A percentile compares a stretch with the other conserved stretches of the same genome.
phyloP scores from a whole-genome alignment of 1,140 invertebrate species.

The Thalassaphorura encarpata region DNA sequence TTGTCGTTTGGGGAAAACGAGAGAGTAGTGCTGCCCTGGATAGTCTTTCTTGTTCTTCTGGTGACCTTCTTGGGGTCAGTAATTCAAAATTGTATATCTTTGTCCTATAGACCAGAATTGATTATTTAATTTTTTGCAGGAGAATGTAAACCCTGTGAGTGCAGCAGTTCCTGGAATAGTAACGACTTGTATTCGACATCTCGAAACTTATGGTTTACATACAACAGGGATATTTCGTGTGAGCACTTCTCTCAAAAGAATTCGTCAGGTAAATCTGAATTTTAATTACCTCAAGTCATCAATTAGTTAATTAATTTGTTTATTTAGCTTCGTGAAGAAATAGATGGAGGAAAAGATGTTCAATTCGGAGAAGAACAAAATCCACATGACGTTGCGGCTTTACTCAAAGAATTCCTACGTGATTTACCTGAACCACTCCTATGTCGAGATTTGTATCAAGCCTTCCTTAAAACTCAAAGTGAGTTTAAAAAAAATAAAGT shows the following conservation, averaged over 20 bases:
- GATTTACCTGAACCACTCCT: conserved; percentile 86
- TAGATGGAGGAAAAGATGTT: conserved; percentile 70
- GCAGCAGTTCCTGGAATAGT: conserved; percentile 59
- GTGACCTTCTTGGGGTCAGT: conserved; percentile 10
- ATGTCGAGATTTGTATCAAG: conserved; percentile 74
- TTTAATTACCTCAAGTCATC: not conserved
- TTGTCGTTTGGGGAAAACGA: conserved; percentile 5
- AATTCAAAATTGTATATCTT: too few relatives aligned
- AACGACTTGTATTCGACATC: conserved; percentile 63
- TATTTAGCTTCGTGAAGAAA: conserved; percentile 74
- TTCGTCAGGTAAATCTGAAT: conserved; percentile 60
- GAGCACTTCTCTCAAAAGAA: conserved; percentile 77
- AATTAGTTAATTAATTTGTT: conserved; percentile 7
- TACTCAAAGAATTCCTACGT: conserved; percentile 86
- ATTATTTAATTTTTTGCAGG: not conserved
- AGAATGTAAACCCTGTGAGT: conserved; percentile 31
- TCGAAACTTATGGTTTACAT: conserved; percentile 64
- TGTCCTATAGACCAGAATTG: too few relatives aligned
- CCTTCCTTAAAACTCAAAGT: conserved; percentile 86
- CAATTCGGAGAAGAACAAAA: conserved; percentile 66
- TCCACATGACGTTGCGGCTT: conserved; percentile 83
- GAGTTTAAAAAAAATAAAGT: conserved; percentile 37
- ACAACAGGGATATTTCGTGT: conserved; percentile 82
- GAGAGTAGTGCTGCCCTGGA: conserved; percentile 8
- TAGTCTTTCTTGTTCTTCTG: conserved; percentile 2